phyloP scores from a whole-genome alignment of 2,797 vertebrate genomes.

The Alauda arvensis region DNA sequence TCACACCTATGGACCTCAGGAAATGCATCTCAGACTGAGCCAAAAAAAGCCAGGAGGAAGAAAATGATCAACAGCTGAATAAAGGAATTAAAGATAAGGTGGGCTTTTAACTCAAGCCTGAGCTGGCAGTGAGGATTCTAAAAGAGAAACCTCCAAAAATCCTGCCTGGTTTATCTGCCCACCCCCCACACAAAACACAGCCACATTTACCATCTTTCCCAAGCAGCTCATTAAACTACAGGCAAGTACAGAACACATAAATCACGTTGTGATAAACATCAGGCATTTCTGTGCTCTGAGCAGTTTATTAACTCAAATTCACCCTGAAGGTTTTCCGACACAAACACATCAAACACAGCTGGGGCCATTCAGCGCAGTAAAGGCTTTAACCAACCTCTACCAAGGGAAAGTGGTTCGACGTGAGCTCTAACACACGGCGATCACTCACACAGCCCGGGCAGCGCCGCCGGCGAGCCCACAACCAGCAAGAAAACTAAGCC shows the following conservation, averaged over 20 bases:
- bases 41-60: background rate
- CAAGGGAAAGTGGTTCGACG: background rate
- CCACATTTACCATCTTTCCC: background rate
- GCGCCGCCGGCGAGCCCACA: accelerated
- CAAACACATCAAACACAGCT: background rate
- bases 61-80: background rate
- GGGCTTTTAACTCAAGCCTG: background rate
- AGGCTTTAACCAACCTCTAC: background rate
- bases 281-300: background rate
- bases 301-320: background rate
- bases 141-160: background rate
- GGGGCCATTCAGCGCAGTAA: background rate
- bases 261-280: background rate
- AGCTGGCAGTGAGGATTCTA: background rate
- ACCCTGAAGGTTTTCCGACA: background rate
- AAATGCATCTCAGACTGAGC: background rate
- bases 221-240: background rate
- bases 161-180: too few species aligned
- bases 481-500: too few species aligned
- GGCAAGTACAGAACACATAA: accelerated
- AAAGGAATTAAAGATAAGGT: background rate
- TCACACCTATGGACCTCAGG: accelerated
- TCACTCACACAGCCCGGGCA: background rate
- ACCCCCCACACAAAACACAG: too few species aligned
- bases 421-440: accelerated